Conservation (phyloP, 2,797 vertebrate species). For the Onychomys leucogaster region DNA sequence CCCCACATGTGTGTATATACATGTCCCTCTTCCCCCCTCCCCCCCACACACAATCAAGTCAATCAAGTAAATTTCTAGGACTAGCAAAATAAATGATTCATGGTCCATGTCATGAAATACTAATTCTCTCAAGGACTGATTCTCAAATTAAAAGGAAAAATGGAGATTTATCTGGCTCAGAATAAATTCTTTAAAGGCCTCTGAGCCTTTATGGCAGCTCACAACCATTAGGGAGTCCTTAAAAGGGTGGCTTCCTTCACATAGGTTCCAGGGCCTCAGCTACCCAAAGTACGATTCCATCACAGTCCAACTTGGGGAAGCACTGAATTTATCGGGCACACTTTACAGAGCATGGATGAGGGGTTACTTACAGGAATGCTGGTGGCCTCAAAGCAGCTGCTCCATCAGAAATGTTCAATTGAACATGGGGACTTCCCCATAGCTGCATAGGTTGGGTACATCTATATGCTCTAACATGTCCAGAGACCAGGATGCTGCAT, state of each 20-base stretch:
- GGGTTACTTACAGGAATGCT: neutral
- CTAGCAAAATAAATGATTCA: neutral
- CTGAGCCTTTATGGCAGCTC: neutral
- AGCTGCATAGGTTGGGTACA: neutral
- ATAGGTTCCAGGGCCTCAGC: neutral
- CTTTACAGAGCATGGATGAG: neutral
- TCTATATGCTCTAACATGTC: neutral
- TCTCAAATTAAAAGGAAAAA: slow-evolving; percentile 30
- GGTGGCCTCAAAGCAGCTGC: neutral
- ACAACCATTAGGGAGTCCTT: neutral
- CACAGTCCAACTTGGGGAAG: neutral
- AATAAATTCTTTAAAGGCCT: slow-evolving; percentile 18
- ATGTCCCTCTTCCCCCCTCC: too few species aligned
- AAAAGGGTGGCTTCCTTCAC: neutral
- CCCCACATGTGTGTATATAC: neutral
- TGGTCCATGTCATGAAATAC: neutral
- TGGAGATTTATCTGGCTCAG: slow-evolving; percentile 24
- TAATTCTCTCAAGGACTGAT: slow-evolving; percentile 12
- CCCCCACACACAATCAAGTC: neutral
- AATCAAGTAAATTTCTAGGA: slow-evolving; percentile 37
- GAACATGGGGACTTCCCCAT: neutral
- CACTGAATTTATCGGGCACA: neutral
- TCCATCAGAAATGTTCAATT: neutral
- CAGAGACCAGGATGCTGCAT: neutral
- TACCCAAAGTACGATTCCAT: neutral